A percentile compares a stretch with the other conserved stretches of the same genome.
These are phyloP conservation scores for Ardeotis arabs DNA, from an alignment of 2,113 vertebrate species.

Conservation along the genomic window DNA sequence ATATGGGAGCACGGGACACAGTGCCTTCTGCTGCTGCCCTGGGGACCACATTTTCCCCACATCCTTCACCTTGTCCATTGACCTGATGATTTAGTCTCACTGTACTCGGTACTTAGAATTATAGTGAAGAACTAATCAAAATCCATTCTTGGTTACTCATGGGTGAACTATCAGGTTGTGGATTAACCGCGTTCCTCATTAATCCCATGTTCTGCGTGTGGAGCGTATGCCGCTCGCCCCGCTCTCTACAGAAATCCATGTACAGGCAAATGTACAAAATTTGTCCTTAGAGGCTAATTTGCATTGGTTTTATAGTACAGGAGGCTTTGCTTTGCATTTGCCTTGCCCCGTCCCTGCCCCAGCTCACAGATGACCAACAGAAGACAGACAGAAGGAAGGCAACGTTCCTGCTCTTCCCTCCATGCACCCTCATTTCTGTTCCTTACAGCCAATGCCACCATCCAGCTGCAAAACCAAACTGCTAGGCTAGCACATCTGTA, in stretches of 20 bases:
- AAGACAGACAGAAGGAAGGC: not conserved
- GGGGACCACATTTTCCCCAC: not conserved
- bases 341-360: not conserved
- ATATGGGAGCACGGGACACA: accelerated
- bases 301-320: not conserved
- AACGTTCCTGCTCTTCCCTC: not conserved
- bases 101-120: not conserved
- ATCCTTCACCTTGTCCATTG: accelerated
- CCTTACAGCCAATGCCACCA: not conserved
- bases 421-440: accelerated
- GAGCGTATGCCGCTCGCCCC: accelerated
- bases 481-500: not conserved
- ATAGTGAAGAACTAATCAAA: not conserved
- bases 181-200: not conserved
- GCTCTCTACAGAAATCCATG: accelerated
- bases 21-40: too few species aligned
- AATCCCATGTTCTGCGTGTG: not conserved
- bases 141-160: not conserved
- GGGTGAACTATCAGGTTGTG: not conserved
- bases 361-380: not conserved
- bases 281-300: not conserved
- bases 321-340: not conserved
- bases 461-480: not conserved
- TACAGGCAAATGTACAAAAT: not conserved
- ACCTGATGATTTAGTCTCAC: not conserved